A percentile compares a stretch with the other conserved stretches of the same genome.
These are phyloP conservation scores for Sinocyclocheilus maitianheensis DNA, from an alignment of 2,113 vertebrate species.

Conservation along the genomic window DNA sequence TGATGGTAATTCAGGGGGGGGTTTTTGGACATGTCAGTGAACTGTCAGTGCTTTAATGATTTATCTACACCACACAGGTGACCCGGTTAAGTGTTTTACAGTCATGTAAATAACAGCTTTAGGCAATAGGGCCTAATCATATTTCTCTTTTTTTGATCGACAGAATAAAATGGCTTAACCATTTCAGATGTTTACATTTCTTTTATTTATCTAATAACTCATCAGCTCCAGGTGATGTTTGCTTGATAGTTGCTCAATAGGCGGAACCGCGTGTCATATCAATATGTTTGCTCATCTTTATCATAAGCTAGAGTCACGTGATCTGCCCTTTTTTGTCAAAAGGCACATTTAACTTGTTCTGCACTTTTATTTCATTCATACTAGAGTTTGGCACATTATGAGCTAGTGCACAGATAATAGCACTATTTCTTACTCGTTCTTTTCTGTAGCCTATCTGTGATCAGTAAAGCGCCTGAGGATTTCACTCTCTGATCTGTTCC, in stretches of 20 bases:
- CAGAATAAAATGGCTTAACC: not conserved
- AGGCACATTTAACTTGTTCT: not conserved
- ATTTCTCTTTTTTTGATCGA: not conserved
- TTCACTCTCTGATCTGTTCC: not conserved
- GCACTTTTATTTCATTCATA: not conserved
- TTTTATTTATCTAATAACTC: not conserved
- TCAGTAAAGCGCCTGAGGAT: not conserved
- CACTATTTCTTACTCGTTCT: not conserved
- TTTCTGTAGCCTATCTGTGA: not conserved
- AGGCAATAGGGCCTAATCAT: not conserved
- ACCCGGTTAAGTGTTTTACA: not conserved
- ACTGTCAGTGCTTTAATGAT: not conserved
- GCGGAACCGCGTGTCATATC: not conserved
- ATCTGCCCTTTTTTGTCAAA: not conserved
- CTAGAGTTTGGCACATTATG: not conserved
- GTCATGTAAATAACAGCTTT: not conserved
- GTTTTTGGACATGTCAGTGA: not conserved
- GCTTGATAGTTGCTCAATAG: not conserved
- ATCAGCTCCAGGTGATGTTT: not conserved
- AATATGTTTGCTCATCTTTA: not conserved
- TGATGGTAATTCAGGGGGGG: not conserved
- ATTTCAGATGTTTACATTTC: not conserved
- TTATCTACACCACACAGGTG: not conserved
- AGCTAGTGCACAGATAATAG: not conserved
- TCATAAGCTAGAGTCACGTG: not conserved